Evolutionary conservation across 23 tunicate species (phyloP).

Genomic region (Oikopleura vanhoeffeni): DNA sequence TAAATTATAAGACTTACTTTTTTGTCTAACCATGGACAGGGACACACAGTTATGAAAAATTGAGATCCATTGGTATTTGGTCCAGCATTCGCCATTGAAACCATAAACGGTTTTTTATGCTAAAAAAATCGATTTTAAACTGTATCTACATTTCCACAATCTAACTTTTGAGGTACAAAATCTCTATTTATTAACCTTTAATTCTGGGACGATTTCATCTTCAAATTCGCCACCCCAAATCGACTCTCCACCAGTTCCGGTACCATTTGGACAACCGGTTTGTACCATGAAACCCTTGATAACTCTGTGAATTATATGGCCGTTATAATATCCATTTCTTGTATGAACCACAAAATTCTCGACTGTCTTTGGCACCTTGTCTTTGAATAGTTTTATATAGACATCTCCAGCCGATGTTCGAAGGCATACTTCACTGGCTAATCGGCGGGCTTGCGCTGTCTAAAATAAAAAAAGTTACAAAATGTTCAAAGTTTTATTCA

Average conservation of each 20-base stretch:
- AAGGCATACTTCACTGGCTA: not conserved
- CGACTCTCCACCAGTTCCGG: conserved; percentile 86
- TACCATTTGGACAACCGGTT: conserved; percentile 88
- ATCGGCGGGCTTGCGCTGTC: conserved; percentile 8
- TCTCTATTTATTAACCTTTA: conserved; percentile 4
- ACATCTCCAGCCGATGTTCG: conserved; percentile 39
- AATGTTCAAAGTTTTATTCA: too few relatives aligned
- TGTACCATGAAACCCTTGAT: conserved; percentile 84
- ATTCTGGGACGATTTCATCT: conserved; percentile 71
- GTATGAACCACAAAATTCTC: conserved; percentile 91
- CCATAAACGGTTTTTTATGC: conserved; percentile 63
- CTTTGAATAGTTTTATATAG: conserved; percentile 31
- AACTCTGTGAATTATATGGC: conserved; percentile 74
- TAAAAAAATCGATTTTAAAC: too few relatives aligned
- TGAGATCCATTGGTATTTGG: conserved; percentile 92
- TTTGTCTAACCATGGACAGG: not conserved
- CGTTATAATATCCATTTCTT: conserved; percentile 69
- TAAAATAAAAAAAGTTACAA: not conserved
- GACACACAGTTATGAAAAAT: conserved; percentile 54
- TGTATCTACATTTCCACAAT: too few relatives aligned
- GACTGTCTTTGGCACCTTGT: conserved; percentile 57
- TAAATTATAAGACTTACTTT: not conserved
- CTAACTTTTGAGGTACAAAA: not conserved
- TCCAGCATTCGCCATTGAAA: conserved; percentile 96
- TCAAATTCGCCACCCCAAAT: conserved; percentile 97